Percentiles rank a stretch among this genome's conserved stretches.
Evolutionary conservation across 2,113 vertebrate species (phyloP).

Genomic region (Morphnarchus princeps): DNA sequence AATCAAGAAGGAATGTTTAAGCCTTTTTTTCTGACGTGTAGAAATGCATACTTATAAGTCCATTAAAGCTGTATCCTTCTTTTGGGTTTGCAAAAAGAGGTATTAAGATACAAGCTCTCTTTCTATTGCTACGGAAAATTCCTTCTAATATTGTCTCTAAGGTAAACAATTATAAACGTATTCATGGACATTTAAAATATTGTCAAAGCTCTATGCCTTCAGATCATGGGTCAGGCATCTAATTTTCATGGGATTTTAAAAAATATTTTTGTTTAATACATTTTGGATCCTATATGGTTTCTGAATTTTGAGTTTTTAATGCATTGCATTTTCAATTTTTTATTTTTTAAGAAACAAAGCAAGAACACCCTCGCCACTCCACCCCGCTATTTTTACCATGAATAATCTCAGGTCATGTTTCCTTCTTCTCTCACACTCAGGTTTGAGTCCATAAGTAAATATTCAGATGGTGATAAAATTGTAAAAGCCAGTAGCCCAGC

Average conservation of each 20-base stretch:
- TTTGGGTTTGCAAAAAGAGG: neutral
- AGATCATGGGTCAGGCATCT: neutral
- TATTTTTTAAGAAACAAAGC: neutral
- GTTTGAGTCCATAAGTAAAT: neutral
- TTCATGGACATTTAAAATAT: neutral
- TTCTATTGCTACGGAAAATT: neutral
- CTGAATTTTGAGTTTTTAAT: neutral
- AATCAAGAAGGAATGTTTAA: neutral
- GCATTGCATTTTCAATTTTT: neutral
- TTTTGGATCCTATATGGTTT: neutral
- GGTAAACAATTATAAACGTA: neutral
- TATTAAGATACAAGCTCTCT: neutral
- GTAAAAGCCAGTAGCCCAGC: neutral
- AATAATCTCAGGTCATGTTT: neutral
- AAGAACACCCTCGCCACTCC: neutral
- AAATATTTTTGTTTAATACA: neutral
- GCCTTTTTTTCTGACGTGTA: neutral
- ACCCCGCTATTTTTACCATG: neutral
- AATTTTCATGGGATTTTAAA: neutral
- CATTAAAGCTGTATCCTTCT: neutral
- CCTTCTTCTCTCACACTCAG: neutral
- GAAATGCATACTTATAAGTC: neutral
- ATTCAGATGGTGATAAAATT: neutral
- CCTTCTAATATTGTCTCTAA: neutral
- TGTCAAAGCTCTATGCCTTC: neutral